Conservation (phyloP, 2,888 invertebrate genomes). For the Lasius fuliginosus region DNA sequence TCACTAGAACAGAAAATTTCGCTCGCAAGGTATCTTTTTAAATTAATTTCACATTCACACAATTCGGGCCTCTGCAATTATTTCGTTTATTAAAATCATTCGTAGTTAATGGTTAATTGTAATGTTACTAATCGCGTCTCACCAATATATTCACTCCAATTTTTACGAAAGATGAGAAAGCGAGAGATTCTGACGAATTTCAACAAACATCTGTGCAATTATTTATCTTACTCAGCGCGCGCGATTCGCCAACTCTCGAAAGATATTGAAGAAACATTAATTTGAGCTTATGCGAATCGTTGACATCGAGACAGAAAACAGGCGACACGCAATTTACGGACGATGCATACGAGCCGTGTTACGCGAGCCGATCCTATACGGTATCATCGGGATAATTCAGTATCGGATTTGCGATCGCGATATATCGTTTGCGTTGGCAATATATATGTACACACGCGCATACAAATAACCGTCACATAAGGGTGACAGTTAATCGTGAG, state of each 20-base stretch:
- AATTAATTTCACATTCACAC: not conserved
- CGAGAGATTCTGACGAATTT: not conserved
- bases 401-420: slow-evolving; percentile 44
- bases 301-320: not conserved
- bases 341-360: not conserved
- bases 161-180: not conserved
- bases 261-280: not conserved
- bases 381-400: slow-evolving; percentile 44
- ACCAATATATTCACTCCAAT: not conserved
- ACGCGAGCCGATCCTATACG: not conserved
- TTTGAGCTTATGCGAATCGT: not conserved
- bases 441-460: slow-evolving; percentile 16
- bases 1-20: too few relatives aligned
- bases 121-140: not conserved
- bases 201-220: not conserved
- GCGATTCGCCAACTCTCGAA: not conserved
- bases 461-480: slow-evolving; percentile 38
- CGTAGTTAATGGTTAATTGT: not conserved
- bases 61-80: not conserved
- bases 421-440: slow-evolving; percentile 17
- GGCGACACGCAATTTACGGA: slow-evolving; percentile 24
- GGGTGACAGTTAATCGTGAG: slow-evolving; percentile 44
- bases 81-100: not conserved
- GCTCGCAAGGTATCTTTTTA: not conserved
- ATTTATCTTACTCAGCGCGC: not conserved